Conservation (phyloP, 1,140 invertebrate genomes). For the Drosophila aff. region DNA sequence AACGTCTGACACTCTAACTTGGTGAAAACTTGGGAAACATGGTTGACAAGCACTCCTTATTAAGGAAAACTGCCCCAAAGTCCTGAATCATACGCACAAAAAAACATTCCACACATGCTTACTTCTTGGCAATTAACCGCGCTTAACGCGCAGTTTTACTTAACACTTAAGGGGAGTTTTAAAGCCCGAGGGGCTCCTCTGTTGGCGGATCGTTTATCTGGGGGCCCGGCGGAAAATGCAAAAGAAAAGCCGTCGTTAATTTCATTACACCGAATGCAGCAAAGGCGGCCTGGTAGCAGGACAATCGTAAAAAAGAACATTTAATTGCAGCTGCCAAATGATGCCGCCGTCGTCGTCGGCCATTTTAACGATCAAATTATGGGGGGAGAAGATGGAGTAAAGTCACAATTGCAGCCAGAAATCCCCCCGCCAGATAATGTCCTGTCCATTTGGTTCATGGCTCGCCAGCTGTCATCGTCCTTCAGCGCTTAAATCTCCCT, state of each 20-base stretch:
- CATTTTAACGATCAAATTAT: constrained; percentile 83
- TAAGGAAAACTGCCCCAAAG: not conserved
- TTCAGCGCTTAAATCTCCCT: constrained; percentile 20
- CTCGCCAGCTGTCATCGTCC: constrained; percentile 70
- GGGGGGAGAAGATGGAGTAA: constrained; percentile 44
- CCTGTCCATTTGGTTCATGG: constrained; percentile 42
- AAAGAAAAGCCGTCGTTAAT: constrained; percentile 61
- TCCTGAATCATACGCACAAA: constrained; percentile 14
- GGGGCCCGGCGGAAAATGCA: constrained; percentile 11
- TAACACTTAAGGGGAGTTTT: constrained; percentile 76
- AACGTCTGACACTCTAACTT: not conserved
- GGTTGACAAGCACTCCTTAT: constrained; percentile 16
- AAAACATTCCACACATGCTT: constrained; percentile 3
- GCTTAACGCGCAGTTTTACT: constrained; percentile 59
- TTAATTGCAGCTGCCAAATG: constrained; percentile 73
- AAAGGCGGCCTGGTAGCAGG: constrained; percentile 50
- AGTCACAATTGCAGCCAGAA: constrained; percentile 39
- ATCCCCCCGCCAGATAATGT: constrained; percentile 58
- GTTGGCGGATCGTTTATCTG: constrained; percentile 63
- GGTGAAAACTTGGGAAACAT: constrained; percentile 41
- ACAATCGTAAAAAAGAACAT: constrained; percentile 78
- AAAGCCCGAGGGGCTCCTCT: constrained; percentile 38
- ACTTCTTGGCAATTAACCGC: constrained; percentile 70
- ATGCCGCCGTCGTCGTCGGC: constrained; percentile 54
- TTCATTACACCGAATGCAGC: constrained; percentile 71